Base-by-base conservation (phyloP, 1,140 invertebrate genomes). In the Phocides pigmalion region DNA sequence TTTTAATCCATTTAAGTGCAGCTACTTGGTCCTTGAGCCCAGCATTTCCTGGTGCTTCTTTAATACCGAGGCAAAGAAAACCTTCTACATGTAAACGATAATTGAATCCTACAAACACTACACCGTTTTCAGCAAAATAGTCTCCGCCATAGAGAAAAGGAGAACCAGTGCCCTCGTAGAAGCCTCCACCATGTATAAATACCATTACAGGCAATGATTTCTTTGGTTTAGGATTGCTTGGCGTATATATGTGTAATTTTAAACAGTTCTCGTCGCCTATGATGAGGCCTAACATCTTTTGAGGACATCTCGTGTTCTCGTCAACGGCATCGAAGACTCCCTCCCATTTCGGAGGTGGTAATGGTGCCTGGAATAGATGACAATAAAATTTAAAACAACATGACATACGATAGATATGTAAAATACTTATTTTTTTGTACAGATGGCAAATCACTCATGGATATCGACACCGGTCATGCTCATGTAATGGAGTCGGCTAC, bases 241-340 rank as follows among this genome's bases (percentile, higher is more conserved):
- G 97, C 0, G 95, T 94, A 79, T 96, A 97, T 6, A 98, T 92
- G 80, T 98, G 97, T 2, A 98, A 87, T 66, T 95, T 96, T 6
- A 97, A 87, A 82, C 97, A 98, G 87, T 98, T 96, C 72, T 96
- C 95, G 32, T 90, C 93, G 14, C 94, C 94, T 2, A 94, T 19
- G 5, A 82, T 44, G 6, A 79, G 47, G 4, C 74, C 75, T 2
- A 79, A n/a, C 56, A 84, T 69, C 42, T 65, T 73, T 67, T 91
- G 89, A 1, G 85, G 81, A 66, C 89, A 91, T 65, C 84, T 76
- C 5, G 67, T 78, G 64, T 89, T 84, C 61, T 84, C 83, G 46
- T 91, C 79, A 11, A 89, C 79, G 2, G 93, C 93, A 46, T 93
- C 87, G 39, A 89, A 84, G 2, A 93, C 76, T 3, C 86, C 91